phyloP scores from a whole-genome alignment of 1,140 invertebrate genomes.

The Holcopasites calliopsidis region DNA sequence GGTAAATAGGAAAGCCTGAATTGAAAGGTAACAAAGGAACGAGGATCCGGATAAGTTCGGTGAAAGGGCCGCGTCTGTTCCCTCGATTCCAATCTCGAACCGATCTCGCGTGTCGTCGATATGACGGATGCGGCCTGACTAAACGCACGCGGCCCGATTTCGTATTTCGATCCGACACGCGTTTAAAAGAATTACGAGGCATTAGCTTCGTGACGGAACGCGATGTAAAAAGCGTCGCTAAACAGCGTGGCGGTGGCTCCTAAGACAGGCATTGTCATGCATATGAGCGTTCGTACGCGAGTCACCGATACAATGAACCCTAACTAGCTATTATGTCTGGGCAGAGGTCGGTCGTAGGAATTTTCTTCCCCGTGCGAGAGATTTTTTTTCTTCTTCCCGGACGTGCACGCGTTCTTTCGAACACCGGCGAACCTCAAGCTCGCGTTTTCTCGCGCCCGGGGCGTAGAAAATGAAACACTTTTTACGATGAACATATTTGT shows the following conservation, averaged over 20 bases:
- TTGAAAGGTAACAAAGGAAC: background rate
- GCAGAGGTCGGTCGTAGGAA: conserved; percentile 59
- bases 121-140: conserved; percentile 63
- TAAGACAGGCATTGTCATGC: conserved; percentile 69
- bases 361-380: conserved; percentile 50
- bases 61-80: background rate
- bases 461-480: conserved; percentile 19
- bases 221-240: conserved; percentile 59
- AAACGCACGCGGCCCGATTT: conserved; percentile 40
- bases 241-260: conserved; percentile 53
- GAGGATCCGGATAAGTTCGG: background rate
- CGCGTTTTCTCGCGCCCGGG: background rate
- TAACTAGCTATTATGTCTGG: conserved; percentile 76
- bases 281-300: conserved; percentile 62
- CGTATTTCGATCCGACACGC: conserved; percentile 48
- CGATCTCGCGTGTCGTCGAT: conserved; percentile 27
- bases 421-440: background rate
- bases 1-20: too few species aligned
- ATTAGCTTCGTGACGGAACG: conserved; percentile 48
- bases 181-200: conserved; percentile 60
- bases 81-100: background rate
- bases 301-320: conserved; percentile 72
- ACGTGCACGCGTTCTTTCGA: conserved; percentile 18
- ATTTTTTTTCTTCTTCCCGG: conserved; percentile 51
- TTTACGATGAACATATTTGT: conserved; percentile 43